Base-by-base conservation (phyloP, 2,888 invertebrate genomes). In the Calliopum simillimum region DNA sequence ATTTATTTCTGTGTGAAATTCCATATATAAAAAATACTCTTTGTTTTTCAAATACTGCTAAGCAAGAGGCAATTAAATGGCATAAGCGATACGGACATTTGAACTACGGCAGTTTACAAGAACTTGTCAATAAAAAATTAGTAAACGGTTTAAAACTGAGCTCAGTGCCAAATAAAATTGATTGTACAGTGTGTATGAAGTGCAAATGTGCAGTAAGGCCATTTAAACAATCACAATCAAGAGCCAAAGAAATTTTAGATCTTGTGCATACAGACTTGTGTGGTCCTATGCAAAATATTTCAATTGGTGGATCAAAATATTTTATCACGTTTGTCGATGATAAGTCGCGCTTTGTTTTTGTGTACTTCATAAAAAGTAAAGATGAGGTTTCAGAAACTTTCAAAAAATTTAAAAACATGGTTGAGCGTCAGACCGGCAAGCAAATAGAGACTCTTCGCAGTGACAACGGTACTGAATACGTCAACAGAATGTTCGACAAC, bases 211-310 rank as follows among this genome's bases (percentile, higher is more conserved):
- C n/a, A 4, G 19, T 53, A 16, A 55, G 16, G 47, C 33, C 44
- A 46, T 51, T 44, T 70, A 63, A 59, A 12, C 53, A 55, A 51
- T 64, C 64, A 64, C 12, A 47, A n/a, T 62, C n/a, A 3, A 64
- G 47, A 64, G 46, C 64, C n/a, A 23, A 46, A 12, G 64, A 51
- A 11, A 64, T 51, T 25, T 51, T 64, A 23, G 49, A 64, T 11
- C 49, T 49, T 16, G 64, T 64, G 14, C 64, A 64, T 41, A 21
- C 64, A 33, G 49, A 64, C 23, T 21, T 64, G 19, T 63, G 63
- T 43, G 63, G 63, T 47, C 63, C 49, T 11, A 63, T 63, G 63
- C 63, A 44, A 43, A 25, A 14, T 49, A 41, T 33, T 4, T 64
- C 64, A 1, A 21, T 51, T 49, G 64, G 51, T 41, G 51, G 51